Evolutionary conservation across 2,888 invertebrate species (phyloP).

Genomic region (Torymus aiolomorphi): DNA sequence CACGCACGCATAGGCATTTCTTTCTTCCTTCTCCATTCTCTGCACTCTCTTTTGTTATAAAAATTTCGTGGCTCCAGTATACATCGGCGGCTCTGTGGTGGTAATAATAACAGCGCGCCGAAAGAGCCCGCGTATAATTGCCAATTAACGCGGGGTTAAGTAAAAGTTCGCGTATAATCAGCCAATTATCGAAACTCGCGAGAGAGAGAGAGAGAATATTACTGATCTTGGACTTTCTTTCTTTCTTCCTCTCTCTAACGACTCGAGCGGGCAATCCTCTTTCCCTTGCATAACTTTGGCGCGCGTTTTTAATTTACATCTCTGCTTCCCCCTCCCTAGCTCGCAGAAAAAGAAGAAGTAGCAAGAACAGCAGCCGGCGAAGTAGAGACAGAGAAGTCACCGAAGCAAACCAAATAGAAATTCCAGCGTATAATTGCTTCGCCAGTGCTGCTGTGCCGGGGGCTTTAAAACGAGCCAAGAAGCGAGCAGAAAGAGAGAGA

Average conservation of each 20-base stretch:
- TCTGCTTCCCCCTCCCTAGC: neutral
- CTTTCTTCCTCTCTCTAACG: too few species aligned
- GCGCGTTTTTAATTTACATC: too few species aligned
- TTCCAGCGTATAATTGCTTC: conserved; percentile 55
- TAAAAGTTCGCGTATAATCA: conserved; percentile 6
- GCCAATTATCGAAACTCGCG: conserved; percentile 14
- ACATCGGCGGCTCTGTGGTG: too few species aligned
- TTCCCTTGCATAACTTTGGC: too few species aligned
- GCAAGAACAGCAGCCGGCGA: neutral
- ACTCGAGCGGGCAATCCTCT: too few species aligned
- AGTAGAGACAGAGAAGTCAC: conserved; percentile 31
- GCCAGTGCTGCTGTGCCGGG: conserved; percentile 13
- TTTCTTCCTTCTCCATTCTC: too few species aligned
- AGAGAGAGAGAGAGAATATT: too few species aligned
- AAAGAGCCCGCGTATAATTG: neutral
- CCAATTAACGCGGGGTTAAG: conserved; percentile 9
- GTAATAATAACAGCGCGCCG: too few species aligned
- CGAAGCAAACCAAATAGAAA: conserved; percentile 54
- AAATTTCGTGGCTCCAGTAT: too few species aligned
- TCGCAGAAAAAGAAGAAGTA: neutral
- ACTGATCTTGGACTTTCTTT: too few species aligned
- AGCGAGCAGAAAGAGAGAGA: conserved; percentile 15
- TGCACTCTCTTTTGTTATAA: too few species aligned
- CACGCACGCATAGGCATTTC: too few species aligned
- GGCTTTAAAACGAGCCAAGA: conserved; percentile 35